phyloP scores from a whole-genome alignment of 2,113 vertebrate species.

The Psittacula cyanocephala region DNA sequence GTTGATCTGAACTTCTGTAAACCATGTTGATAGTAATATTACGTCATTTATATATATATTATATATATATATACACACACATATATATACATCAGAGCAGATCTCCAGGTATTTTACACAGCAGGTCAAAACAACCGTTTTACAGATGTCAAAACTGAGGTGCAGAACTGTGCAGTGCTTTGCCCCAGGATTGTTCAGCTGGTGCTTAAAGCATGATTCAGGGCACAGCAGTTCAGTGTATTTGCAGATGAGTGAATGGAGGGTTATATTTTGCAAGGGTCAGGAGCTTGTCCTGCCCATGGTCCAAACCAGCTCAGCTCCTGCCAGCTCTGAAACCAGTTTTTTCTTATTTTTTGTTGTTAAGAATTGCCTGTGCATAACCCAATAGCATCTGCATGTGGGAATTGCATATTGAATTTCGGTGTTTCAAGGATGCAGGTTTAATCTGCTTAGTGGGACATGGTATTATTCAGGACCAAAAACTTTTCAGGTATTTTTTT shows the following conservation, averaged over 20 bases:
- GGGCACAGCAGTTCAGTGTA: background rate
- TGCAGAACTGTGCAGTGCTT: background rate
- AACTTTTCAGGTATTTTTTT: background rate
- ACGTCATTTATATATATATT: background rate
- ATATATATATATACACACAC: fast-evolving
- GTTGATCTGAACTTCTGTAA: background rate
- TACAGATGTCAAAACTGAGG: background rate
- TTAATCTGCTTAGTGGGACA: background rate
- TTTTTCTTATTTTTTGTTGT: background rate
- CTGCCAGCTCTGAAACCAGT: background rate
- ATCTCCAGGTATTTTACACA: background rate
- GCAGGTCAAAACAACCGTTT: background rate
- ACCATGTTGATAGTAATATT: background rate
- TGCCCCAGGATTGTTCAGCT: background rate
- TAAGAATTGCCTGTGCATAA: background rate
- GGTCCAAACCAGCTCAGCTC: background rate
- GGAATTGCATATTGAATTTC: fast-evolving
- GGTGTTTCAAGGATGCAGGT: background rate
- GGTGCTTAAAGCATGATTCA: fast-evolving
- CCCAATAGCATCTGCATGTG: fast-evolving
- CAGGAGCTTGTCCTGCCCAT: background rate
- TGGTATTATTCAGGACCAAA: background rate
- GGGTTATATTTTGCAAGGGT: background rate
- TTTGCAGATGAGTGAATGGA: background rate
- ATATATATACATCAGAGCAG: background rate